A percentile compares a stretch with the other conserved stretches of the same genome.
Evolutionary conservation across 1,140 invertebrate species (phyloP).

Genomic region (Drusus annulatus): DNA sequence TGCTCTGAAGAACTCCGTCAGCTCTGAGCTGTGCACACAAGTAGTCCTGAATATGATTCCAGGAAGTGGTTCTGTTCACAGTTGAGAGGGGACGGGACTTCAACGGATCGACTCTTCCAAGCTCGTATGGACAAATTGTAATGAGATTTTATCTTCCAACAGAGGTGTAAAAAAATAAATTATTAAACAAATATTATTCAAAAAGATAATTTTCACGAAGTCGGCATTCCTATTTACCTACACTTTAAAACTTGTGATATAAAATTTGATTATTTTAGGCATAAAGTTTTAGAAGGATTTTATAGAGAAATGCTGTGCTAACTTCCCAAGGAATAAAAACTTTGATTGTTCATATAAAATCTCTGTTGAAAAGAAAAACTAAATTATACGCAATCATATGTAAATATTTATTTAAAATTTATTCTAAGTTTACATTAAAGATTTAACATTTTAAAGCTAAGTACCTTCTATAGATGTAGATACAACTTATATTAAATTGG

Average conservation of each 20-base stretch:
- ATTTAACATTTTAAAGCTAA: constrained; percentile 58
- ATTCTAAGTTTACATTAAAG: constrained; percentile 52
- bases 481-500: constrained; percentile 49
- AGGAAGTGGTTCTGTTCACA: not conserved
- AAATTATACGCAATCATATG: constrained; percentile 47
- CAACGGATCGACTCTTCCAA: no score
- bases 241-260: constrained; percentile 47
- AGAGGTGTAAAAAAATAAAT: not conserved
- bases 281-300: constrained; percentile 46
- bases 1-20: not conserved
- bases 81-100: no score
- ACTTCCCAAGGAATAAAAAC: constrained; percentile 16
- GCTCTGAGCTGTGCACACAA: not conserved
- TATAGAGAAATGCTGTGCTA: constrained; percentile 7
- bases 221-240: constrained; percentile 51
- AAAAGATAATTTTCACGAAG: not conserved
- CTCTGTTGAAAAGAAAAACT: constrained; percentile 50
- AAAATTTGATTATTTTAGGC: constrained; percentile 52
- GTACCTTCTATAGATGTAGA: constrained; percentile 58
- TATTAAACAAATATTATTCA: not conserved
- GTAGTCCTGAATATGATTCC: constrained; percentile 15
- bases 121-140: not conserved
- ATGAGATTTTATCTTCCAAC: constrained; percentile 42
- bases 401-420: constrained; percentile 59
- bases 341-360: not conserved